phyloP scores from a whole-genome alignment of 2,797 vertebrate genomes.

The Alfaro cultratus region DNA sequence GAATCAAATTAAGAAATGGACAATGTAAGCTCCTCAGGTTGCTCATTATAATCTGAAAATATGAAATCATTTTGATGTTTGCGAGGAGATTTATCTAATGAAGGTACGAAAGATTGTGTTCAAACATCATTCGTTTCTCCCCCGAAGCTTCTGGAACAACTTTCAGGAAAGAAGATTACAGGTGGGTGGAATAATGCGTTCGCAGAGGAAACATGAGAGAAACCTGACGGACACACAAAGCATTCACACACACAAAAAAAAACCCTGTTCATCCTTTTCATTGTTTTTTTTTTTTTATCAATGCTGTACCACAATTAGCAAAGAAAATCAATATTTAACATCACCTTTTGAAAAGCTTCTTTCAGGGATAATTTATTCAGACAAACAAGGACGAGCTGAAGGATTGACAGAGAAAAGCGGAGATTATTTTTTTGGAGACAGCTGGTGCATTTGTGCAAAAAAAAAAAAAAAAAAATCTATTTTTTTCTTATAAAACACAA shows the following conservation, averaged over 20 bases:
- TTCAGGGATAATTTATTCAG: neutral
- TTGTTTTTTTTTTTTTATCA: neutral
- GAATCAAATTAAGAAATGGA: neutral
- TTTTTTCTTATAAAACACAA: neutral
- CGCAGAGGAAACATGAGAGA: neutral
- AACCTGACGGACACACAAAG: neutral
- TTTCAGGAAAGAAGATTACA: neutral
- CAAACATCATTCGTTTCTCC: neutral
- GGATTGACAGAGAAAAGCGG: neutral
- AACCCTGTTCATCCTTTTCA: neutral
- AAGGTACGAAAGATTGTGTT: conserved; percentile 5
- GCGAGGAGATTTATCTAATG: conserved; percentile 15
- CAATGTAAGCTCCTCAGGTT: neutral
- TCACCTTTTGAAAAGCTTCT: conserved; percentile 4
- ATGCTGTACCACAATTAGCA: too few relatives aligned
- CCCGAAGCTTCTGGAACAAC: neutral
- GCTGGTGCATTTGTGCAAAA: neutral
- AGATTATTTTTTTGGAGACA: neutral
- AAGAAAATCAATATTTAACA: neutral
- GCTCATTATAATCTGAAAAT: neutral
- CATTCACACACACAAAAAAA: neutral
- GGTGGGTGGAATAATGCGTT: neutral
- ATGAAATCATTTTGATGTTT: neutral
- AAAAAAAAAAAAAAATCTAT: neutral
- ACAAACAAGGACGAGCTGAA: neutral